Base-by-base conservation (phyloP, 2,888 invertebrate species). In the Chaitophorus viminalis region DNA sequence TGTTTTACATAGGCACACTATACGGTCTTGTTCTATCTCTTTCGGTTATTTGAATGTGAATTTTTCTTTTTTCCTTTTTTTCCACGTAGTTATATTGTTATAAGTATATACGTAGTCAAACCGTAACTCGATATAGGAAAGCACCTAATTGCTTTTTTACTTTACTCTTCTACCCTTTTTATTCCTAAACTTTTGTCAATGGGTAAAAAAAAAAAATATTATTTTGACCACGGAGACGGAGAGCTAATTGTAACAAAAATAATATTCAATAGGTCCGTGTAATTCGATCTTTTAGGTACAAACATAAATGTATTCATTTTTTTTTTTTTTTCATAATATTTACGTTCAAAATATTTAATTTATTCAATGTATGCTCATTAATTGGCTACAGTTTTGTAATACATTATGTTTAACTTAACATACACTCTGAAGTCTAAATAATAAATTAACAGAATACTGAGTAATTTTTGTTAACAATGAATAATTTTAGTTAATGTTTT, bases 11-110 rank as follows among this genome's bases (percentile, higher is more conserved):
- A 21, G 21, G 60, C 21, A 25, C 60, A 60, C 6, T 60, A 0
- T 60, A 21, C 60, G 60, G 6, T 60, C 60, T 60, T 60, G 4
- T 25, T 60, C 60, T 60, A 25, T 5, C 14, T 74, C 54, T 3
- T 46, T 46, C 36, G n/a, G n/a, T 46, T n/a, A 52, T 85, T 68
- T 33, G 31, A 84, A 84, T 84, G 1, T 14, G 29, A 39, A n/a
- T 82, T 21, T 52, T 72, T 29, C 29, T 36, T 11, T 33, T 25
- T 21, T 31, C 70, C 70, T 33, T 70, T 21, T 5, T 17, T 36
- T 14, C 11, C 14, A 14, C 46, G 60, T 25, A 25, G 3, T 60
- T 25, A 46, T 46, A 46, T 46, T 36, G 6, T 2, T 21, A 60
- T 25, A 60, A 60, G 21, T 60, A 25, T 3, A n/a, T n/a, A n/a